Evolutionary conservation across 1,140 invertebrate genomes (phyloP), one percentile per base, ranked within the genome.

Genomic region (Drosophila obscura): DNA sequence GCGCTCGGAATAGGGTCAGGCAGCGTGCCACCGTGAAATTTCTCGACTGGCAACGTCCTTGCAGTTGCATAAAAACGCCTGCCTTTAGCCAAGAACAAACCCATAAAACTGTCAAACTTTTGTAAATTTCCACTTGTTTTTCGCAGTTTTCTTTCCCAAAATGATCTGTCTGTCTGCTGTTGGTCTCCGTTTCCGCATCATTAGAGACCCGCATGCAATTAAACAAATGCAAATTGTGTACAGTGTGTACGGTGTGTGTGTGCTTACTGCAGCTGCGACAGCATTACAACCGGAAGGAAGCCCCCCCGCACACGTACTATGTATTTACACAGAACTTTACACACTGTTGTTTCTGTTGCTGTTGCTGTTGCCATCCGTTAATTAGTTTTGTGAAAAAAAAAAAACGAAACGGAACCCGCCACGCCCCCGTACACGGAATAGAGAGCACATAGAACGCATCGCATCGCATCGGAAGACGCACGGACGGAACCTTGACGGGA

Each of bases 51-150:
- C n/a, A 5, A 15, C 28, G 31, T 67, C 63, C 73, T 60, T 75
- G 72, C 44, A 39, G 35, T 51, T 64, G 9, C 46, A 35, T 56
- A 39, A 19, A 19, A 19, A 13, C 8, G 28, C 35, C 31, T 46
- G 15, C n/a, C 35, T 58, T 5, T 28, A 43, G 62, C 50, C 72
- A 63, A 73, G 77, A 80, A 68, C 66, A 76, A 84, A 52, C 73
- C 77, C 82, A 81, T 71, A 84, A 77, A 85, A 60, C 63, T 85
- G 81, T 80, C 81, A 67, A 16, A 77, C 75, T 74, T 39, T 39
- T 39, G 35, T 39, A 39, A 43, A 46, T 66, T 57, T 57, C 31
- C 53, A 75, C 55, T 51, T 45, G 39, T 2, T 31, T 31, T n/a
- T 35, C 4, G 8, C 16, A 39, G 13, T 28, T n/a, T 8, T 26